Evolutionary conservation across 30 jellyfish, hydroid and myxozoan genomes (phyloP).

Genomic region (Hydractinia symbiolongicarpus): DNA sequence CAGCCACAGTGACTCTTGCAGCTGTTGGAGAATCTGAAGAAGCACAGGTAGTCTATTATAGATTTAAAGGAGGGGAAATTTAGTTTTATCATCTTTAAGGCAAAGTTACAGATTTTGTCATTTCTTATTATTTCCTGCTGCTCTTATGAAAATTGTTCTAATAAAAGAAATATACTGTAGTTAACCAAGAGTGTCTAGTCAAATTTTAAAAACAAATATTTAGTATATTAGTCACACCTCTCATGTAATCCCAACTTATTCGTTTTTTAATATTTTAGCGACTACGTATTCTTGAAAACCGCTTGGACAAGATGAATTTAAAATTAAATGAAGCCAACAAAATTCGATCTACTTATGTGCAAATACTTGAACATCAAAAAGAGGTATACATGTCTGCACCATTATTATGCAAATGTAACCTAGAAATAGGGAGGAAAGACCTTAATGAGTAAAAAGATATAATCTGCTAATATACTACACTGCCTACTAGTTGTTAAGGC

Average conservation of each 20-base stretch:
- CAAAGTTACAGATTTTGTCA: no score
- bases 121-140: no score
- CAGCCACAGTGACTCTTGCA: slow-evolving; percentile 50
- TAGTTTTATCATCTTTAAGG: no score
- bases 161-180: no score
- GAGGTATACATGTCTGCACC: slow-evolving; percentile 45
- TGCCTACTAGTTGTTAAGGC: background rate
- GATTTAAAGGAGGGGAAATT: no score
- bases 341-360: slow-evolving; percentile 75
- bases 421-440: background rate
- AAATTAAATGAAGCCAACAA: slow-evolving; percentile 88
- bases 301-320: slow-evolving; percentile 89
- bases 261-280: slow-evolving; percentile 30
- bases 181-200: no score
- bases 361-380: slow-evolving; percentile 90
- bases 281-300: slow-evolving; percentile 82
- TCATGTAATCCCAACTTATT: background rate
- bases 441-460: background rate
- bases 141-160: no score
- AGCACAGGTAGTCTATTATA: slow-evolving; percentile 39
- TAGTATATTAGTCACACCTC: no score
- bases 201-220: no score
- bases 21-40: slow-evolving; percentile 83
- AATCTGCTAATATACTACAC: background rate
- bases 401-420: no score